phyloP scores from a whole-genome alignment of 1,140 invertebrate genomes.

The Bombus waltoni region DNA sequence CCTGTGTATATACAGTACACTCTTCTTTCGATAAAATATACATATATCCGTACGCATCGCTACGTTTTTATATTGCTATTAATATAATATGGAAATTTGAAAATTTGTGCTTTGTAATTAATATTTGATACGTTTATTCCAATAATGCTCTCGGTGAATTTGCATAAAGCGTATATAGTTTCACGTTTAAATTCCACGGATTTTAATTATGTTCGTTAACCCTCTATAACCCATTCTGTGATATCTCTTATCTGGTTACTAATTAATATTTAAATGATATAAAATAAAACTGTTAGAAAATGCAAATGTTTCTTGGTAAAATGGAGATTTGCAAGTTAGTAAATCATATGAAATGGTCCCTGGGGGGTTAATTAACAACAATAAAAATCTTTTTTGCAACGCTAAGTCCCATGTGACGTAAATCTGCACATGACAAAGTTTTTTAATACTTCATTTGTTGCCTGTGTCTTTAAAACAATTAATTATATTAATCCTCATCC shows the following conservation, averaged over 20 bases:
- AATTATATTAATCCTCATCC: not conserved
- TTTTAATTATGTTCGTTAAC: conserved; percentile 1
- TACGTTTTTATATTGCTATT: not conserved
- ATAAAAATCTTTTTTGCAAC: not conserved
- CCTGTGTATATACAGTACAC: conserved; percentile 23
- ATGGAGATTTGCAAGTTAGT: not conserved
- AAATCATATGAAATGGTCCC: not conserved
- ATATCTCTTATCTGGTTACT: not conserved
- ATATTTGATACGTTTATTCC: not conserved
- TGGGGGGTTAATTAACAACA: not conserved
- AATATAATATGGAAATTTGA: not conserved
- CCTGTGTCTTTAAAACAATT: conserved; percentile 79
- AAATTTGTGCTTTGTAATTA: too few relatives aligned
- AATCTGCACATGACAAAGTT: not conserved
- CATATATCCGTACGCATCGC: not conserved
- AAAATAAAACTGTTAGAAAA: not conserved
- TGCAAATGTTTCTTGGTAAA: not conserved
- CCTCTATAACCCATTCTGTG: not conserved
- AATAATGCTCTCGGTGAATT: not conserved
- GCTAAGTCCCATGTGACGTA: not conserved
- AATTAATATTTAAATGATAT: not conserved
- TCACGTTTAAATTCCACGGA: not conserved
- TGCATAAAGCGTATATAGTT: conserved; percentile 3
- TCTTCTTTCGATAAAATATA: not conserved
- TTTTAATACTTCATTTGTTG: conserved; percentile 60